Percentiles rank a stretch among this genome's conserved stretches.
Evolutionary conservation across 2,888 invertebrate species (phyloP).

Genomic region (Norana najaformis): DNA sequence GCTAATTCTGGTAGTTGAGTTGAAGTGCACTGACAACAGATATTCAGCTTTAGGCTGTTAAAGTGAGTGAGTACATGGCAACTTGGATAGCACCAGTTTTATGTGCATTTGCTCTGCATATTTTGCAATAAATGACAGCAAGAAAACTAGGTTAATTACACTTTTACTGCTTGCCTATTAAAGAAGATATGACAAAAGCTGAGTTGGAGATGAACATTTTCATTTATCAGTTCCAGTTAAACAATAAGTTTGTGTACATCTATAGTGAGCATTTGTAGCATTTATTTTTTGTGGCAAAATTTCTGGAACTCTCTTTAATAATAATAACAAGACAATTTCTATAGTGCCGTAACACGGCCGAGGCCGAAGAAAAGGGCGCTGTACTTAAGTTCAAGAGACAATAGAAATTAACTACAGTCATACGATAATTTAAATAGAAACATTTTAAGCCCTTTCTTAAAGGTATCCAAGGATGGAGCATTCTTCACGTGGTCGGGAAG

Average conservation of each 20-base stretch:
- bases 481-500: too few relatives aligned
- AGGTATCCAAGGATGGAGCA: too few relatives aligned
- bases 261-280: background rate
- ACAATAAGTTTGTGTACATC: background rate
- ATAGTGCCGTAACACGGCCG: too few relatives aligned
- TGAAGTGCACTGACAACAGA: background rate
- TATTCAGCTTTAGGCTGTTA: slow-evolving; percentile 5
- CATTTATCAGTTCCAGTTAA: too few relatives aligned
- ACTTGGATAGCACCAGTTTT: background rate
- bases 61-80: background rate
- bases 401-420: too few relatives aligned
- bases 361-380: too few relatives aligned
- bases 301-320: background rate
- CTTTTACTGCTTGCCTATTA: background rate
- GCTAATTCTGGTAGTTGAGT: background rate
- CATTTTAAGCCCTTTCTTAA: too few relatives aligned
- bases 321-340: too few relatives aligned
- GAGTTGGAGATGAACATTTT: background rate
- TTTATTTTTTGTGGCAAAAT: background rate
- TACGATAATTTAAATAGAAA: too few relatives aligned
- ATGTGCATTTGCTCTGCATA: background rate
- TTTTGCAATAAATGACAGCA: background rate
- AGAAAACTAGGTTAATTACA: background rate
- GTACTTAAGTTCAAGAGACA: too few relatives aligned
- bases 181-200: background rate